These are phyloP conservation scores for Andrena marginata DNA, from an alignment of 2,888 invertebrate species.

Conservation along the genomic window DNA sequence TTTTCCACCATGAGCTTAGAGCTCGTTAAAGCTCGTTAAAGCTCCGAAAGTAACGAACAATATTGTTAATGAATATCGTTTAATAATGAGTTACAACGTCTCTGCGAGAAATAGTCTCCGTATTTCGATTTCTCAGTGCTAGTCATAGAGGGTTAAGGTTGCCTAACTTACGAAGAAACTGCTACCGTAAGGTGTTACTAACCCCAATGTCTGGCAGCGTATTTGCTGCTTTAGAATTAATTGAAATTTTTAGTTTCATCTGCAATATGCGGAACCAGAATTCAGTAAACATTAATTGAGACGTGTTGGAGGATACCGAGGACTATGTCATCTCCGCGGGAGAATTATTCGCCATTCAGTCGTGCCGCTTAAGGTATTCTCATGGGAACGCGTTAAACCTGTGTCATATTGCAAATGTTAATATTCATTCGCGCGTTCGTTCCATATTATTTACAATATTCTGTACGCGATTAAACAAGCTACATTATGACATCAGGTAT, in stretches of 20 bases:
- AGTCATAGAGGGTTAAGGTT: no score
- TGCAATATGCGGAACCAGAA: not conserved
- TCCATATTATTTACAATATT: not conserved
- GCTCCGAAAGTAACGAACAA: no score
- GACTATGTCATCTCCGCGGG: not conserved
- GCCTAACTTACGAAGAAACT: no score
- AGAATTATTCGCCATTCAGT: not conserved
- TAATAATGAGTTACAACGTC: no score
- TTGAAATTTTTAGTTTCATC: not conserved
- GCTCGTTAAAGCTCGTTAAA: no score
- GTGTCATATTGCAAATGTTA: not conserved
- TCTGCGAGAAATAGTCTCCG: no score
- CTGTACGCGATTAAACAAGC: not conserved
- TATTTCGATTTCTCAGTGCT: no score
- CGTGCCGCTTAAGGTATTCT: not conserved
- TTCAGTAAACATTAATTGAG: not conserved
- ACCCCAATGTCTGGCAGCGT: not conserved
- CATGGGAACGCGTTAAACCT: not conserved
- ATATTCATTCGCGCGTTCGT: not conserved
- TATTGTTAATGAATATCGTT: no score
- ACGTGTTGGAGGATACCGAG: not conserved
- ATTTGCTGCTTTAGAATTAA: not conserved
- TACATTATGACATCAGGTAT: conserved; percentile 34
- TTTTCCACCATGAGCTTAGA: no score
- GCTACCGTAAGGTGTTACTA: not conserved